phyloP scores from a whole-genome alignment of 2,888 invertebrate genomes.

The Criorhina ranunculi region DNA sequence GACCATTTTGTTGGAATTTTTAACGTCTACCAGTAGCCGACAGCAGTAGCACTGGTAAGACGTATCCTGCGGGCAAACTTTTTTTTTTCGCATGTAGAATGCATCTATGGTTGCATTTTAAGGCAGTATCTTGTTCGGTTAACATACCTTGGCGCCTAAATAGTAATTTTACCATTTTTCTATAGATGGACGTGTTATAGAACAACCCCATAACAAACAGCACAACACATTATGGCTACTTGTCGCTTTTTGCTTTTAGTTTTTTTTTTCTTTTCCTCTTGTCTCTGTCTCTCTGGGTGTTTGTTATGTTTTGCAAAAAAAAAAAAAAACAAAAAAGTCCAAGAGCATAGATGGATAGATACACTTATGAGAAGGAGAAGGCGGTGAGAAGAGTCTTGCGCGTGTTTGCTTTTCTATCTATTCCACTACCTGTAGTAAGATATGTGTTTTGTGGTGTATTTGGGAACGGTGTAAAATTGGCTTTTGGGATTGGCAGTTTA shows the following conservation, averaged over 20 bases:
- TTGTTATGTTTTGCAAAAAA: conserved; percentile 6
- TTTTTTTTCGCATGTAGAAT: conserved; percentile 42
- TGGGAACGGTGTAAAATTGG: conserved; percentile 50
- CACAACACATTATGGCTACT: conserved; percentile 51
- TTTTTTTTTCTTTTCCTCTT: too few relatives aligned
- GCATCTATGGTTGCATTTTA: conserved; percentile 34
- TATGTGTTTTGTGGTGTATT: conserved; percentile 38
- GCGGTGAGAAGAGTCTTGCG: neutral
- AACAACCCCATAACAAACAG: conserved; percentile 58
- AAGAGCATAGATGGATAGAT: conserved; percentile 11
- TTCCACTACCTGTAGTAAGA: conserved; percentile 15
- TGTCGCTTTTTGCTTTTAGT: conserved; percentile 32
- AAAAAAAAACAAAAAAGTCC: conserved; percentile 1
- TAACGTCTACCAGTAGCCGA: conserved; percentile 49
- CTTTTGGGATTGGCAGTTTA: conserved; percentile 49
- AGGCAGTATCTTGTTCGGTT: conserved; percentile 15
- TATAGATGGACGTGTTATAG: conserved; percentile 60
- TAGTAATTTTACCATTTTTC: conserved; percentile 64
- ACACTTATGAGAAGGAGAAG: neutral
- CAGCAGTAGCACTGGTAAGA: conserved; percentile 26
- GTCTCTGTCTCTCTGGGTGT: neutral
- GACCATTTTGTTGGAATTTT: conserved; percentile 53
- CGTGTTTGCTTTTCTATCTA: conserved; percentile 18
- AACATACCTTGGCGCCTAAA: conserved; percentile 65
- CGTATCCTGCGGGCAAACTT: conserved; percentile 42